phyloP scores from a whole-genome alignment of 2,797 vertebrate genomes.

The Synanceia verrucosa region DNA sequence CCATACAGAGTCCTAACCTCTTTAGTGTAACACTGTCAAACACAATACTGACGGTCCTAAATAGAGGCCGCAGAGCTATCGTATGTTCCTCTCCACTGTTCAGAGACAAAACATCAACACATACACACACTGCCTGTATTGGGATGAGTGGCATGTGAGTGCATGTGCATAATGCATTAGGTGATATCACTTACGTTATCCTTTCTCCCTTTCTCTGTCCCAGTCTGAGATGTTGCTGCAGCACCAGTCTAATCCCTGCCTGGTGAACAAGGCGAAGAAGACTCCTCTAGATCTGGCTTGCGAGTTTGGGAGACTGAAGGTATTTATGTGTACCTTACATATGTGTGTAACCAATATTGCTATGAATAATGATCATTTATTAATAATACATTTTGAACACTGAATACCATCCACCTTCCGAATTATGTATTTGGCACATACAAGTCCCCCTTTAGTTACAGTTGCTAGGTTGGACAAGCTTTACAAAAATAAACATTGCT shows the following conservation, averaged over 20 bases:
- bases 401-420: neutral
- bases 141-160: constrained; percentile 20
- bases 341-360: neutral
- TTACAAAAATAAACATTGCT: no score
- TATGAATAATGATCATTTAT: neutral
- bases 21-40: constrained; percentile 18
- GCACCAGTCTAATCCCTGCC: constrained; percentile 95
- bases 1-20: constrained; percentile 4
- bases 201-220: constrained; percentile 23
- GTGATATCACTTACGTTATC: constrained; percentile 5
- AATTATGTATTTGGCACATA: neutral
- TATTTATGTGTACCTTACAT: constrained; percentile 4
- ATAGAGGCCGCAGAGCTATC: constrained; percentile 17
- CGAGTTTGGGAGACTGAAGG: constrained; percentile 93
- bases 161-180: constrained; percentile 14
- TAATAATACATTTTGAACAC: neutral
- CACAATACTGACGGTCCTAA: constrained; percentile 16
- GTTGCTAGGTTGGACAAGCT: no score
- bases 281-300: constrained; percentile 94
- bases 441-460: no score
- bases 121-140: neutral
- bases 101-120: constrained; percentile 25
- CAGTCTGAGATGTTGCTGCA: constrained; percentile 97
- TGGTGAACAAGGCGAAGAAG: constrained; percentile 92
- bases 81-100: constrained; percentile 25